A percentile compares a stretch with the other conserved stretches of the same genome.
phyloP scores from a whole-genome alignment of 2,113 vertebrate species.

The Lampris megalopsis region DNA sequence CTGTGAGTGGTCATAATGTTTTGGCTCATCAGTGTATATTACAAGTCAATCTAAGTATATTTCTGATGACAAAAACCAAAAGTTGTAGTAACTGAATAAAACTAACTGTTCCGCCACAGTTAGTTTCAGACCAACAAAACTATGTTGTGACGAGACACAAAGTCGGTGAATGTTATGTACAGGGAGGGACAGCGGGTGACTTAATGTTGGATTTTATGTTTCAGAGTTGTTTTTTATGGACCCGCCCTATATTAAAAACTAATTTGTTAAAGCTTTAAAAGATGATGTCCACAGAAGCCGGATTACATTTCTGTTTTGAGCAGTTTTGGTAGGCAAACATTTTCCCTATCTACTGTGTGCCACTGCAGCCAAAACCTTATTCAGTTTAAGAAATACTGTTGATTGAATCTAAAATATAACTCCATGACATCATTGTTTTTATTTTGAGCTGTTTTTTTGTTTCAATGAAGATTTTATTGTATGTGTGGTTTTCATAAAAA shows the following conservation, averaged over 20 bases:
- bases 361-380: not conserved
- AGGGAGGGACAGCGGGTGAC: slow-evolving; percentile 8
- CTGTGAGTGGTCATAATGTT: too few species aligned
- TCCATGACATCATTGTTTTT: slow-evolving; percentile 16
- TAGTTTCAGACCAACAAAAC: not conserved
- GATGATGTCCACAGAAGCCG: slow-evolving; percentile 15
- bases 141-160: not conserved
- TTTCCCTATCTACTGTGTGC: slow-evolving; percentile 38
- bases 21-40: too few species aligned
- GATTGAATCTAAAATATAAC: slow-evolving; percentile 1
- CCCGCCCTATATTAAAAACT: slow-evolving; percentile 8
- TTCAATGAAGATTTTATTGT: slow-evolving; percentile 19
- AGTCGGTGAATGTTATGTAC: not conserved
- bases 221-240: not conserved
- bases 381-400: not conserved
- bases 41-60: too few species aligned
- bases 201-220: slow-evolving; percentile 2
- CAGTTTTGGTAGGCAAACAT: not conserved
- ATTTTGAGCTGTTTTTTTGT: slow-evolving; percentile 2
- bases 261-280: slow-evolving; percentile 13
- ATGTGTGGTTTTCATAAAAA: slow-evolving; percentile 20
- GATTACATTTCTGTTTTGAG: not conserved
- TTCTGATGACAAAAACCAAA: not conserved
- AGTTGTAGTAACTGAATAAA: not conserved
- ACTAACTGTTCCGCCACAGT: not conserved